A percentile compares a stretch with the other conserved stretches of the same genome.
Conservation (phyloP, 2,797 vertebrate species). For the Smutsia temminckii region DNA sequence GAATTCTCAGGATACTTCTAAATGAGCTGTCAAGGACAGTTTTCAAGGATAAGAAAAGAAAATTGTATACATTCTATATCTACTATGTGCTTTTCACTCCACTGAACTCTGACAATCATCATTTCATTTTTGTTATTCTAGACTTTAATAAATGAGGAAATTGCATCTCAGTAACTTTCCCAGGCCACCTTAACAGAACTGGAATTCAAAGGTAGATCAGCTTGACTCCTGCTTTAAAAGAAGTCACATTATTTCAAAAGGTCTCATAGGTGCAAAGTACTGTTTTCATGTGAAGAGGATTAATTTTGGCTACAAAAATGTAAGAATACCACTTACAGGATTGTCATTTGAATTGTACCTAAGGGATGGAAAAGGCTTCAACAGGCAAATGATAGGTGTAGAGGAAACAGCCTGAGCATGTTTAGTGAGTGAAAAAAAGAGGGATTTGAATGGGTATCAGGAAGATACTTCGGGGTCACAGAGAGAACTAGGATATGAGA, state of each 20-base stretch:
- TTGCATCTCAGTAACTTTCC: neutral
- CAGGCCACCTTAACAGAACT: neutral
- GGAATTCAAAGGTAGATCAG: neutral
- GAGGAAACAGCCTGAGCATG: neutral
- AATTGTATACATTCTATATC: neutral
- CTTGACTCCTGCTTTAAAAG: neutral
- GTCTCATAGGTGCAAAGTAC: neutral
- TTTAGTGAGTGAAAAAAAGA: neutral
- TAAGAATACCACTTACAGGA: neutral
- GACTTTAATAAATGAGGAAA: neutral
- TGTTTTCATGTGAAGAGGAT: neutral
- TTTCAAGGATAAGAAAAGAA: slow-evolving; percentile 30
- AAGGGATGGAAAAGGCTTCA: neutral
- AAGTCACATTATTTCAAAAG: neutral
- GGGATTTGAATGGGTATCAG: neutral
- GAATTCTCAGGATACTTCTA: neutral
- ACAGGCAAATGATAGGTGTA: neutral
- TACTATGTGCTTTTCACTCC: neutral
- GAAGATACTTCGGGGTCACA: neutral
- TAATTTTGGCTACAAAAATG: neutral
- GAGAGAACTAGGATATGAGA: neutral
- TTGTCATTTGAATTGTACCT: neutral
- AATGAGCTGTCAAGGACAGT: neutral
- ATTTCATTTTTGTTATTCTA: neutral
- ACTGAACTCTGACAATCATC: slow-evolving; percentile 6